Percentiles rank a stretch among this genome's conserved stretches.
Evolutionary conservation across 2,888 invertebrate species (phyloP).

Genomic region (Synanthedon vespiformis): DNA sequence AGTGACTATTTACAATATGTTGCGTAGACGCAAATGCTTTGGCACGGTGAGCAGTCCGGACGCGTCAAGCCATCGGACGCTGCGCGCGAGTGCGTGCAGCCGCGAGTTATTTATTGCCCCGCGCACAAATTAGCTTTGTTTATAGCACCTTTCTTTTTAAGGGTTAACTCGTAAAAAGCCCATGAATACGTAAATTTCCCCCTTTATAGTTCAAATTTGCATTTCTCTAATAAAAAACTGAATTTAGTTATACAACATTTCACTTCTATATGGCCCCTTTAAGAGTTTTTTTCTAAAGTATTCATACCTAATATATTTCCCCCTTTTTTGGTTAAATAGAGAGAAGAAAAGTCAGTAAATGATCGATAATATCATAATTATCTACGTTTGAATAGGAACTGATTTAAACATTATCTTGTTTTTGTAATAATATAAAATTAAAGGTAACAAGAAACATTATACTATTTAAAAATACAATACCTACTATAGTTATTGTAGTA

Average conservation of each 20-base stretch:
- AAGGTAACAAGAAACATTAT: too few relatives aligned
- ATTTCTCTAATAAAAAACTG: constrained; percentile 20
- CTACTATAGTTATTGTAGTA: too few relatives aligned
- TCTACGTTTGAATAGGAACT: too few relatives aligned
- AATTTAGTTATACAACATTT: too few relatives aligned
- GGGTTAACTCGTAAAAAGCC: constrained; percentile 39
- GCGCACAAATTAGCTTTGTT: constrained; percentile 44
- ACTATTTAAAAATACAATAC: too few relatives aligned
- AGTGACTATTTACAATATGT: not conserved
- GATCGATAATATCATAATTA: too few relatives aligned
- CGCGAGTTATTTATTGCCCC: constrained; percentile 53
- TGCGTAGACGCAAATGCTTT: constrained; percentile 42
- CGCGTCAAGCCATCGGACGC: constrained; percentile 48
- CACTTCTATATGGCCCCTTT: too few relatives aligned
- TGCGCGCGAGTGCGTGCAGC: constrained; percentile 63
- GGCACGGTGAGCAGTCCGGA: constrained; percentile 53
- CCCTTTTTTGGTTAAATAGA: not conserved
- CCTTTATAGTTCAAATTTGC: constrained; percentile 30
- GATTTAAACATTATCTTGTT: too few relatives aligned
- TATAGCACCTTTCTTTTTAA: constrained; percentile 45
- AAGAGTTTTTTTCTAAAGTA: too few relatives aligned
- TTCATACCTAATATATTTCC: not conserved
- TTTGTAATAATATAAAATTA: too few relatives aligned
- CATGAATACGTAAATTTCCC: constrained; percentile 44
- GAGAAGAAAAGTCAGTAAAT: not conserved